These are phyloP conservation scores for Lanistes nyassanus DNA, from an alignment of 1,140 invertebrate species.

Conservation along the genomic window DNA sequence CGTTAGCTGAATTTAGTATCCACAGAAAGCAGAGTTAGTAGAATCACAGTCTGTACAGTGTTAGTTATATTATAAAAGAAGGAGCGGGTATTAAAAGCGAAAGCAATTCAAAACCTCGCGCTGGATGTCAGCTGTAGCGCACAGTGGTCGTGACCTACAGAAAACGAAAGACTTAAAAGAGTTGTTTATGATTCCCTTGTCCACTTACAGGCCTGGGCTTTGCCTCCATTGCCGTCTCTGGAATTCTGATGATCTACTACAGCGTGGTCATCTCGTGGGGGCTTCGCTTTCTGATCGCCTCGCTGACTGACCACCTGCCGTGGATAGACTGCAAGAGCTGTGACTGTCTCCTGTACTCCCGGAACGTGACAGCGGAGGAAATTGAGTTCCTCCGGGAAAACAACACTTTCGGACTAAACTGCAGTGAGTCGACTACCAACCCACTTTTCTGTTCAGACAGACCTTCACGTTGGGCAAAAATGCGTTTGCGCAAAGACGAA, in stretches of 20 bases:
- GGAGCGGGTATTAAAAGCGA: no score
- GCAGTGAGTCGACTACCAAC: conserved; percentile 35
- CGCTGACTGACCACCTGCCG: conserved; percentile 59
- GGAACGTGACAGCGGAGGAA: not conserved
- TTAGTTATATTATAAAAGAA: no score
- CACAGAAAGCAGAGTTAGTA: no score
- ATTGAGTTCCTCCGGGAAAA: conserved; percentile 3
- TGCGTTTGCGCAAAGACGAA: no score
- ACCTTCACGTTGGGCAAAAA: no score
- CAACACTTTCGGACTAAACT: conserved; percentile 30
- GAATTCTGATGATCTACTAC: conserved; percentile 68
- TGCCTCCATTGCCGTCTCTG: conserved; percentile 73
- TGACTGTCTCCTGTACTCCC: conserved; percentile 43
- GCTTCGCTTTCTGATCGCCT: conserved; percentile 64
- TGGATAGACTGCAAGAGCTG: conserved; percentile 68
- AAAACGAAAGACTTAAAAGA: no score
- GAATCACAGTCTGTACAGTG: no score
- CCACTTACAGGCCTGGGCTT: conserved; percentile 76
- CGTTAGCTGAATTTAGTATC: no score
- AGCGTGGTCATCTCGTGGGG: conserved; percentile 67
- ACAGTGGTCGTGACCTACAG: no score
- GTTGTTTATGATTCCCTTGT: not conserved
- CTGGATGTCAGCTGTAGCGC: no score
- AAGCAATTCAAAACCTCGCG: no score
- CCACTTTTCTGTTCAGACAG: no score